Evolutionary conservation across 2,113 vertebrate genomes (phyloP), one percentile per base, ranked within the genome.

Genomic region (Lasiurus cinereus): DNA sequence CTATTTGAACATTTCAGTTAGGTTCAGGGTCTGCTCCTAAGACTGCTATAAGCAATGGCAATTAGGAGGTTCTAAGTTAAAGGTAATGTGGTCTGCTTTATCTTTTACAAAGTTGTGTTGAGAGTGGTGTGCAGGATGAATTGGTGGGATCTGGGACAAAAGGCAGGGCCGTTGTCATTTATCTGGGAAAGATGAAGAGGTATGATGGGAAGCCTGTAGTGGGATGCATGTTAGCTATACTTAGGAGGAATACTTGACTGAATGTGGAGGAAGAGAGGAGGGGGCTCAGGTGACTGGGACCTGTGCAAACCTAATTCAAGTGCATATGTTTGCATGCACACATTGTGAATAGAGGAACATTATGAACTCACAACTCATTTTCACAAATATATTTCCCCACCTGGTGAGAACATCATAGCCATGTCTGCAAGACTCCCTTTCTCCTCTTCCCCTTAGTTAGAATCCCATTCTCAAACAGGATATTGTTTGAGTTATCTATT

Each of bases 1-100:
- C 36, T 62, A 24, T 67, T 83, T 69, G 77, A 92, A 96, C 91
- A 94, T 92, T 92, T 91, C 77, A 78, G 73, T 96, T 84, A 96
- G 91, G 94, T 69, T 72, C 19, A 72, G 46, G 70, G 31, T 74
- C 72, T 76, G 76, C 59, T 73, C 91, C 76, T 67, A 70, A 79
- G 88, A 84, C 72, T 31, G 67, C 72, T 36, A 24, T 22, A 56
- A 48, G 80, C 62, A 85, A 72, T 31, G 83, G 48, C 22, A 66
- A 3, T 39, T 50, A 67, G 29, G 6, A 36, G 50, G n/a, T 88
- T 90, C 54, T 80, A 52, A 90, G 62, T 59, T 93, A 73, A 91
- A 87, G 48, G 43, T 73, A 85, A 82, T 46, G 31, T 52, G 33
- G 52, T 93, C 76, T 88, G 39, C 88, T 82, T 46, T 85, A 39